A percentile compares a stretch with the other conserved stretches of the same genome.
These are phyloP conservation scores for Macropodus opercularis DNA, from an alignment of 2,797 vertebrate genomes.

Conservation along the genomic window DNA sequence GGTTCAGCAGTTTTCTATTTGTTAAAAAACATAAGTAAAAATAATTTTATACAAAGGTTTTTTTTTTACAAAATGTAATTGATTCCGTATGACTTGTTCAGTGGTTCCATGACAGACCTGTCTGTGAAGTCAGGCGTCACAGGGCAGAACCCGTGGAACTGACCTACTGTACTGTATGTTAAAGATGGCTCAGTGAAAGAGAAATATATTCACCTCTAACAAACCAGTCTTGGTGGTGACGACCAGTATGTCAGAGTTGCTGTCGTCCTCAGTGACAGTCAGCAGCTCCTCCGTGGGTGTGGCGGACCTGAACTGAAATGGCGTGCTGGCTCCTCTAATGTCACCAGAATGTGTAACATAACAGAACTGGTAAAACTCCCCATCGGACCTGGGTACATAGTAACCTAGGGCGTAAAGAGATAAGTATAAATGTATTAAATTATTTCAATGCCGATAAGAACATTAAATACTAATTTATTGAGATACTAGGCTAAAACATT, in stretches of 20 bases:
- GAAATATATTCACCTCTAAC: slow-evolving; percentile 81
- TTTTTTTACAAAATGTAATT: background rate
- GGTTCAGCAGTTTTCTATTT: no score
- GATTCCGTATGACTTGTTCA: background rate
- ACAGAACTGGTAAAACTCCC: slow-evolving; percentile 99
- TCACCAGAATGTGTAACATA: slow-evolving; percentile 96
- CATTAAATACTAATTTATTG: no score
- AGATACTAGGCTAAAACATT: background rate
- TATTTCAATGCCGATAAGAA: no score
- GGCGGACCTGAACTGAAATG: slow-evolving; percentile 93
- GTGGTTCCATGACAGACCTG: background rate
- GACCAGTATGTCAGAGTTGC: slow-evolving; percentile 96
- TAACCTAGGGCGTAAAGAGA: slow-evolving; percentile 83
- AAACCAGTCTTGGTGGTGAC: slow-evolving; percentile 96
- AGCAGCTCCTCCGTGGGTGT: slow-evolving; percentile 94
- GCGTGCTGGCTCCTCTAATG: slow-evolving; percentile 97
- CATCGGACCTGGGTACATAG: slow-evolving; percentile 96
- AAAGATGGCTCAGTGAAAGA: background rate
- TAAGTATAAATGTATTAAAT: background rate
- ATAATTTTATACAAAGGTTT: no score
- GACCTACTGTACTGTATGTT: background rate
- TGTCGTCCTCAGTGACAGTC: slow-evolving; percentile 92
- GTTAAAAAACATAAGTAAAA: no score
- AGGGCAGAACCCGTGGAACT: background rate
- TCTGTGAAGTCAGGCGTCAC: background rate